Evolutionary conservation across 2,797 vertebrate species (phyloP), one percentile per base, ranked within the genome.

Genomic region (Tenualosa ilisha): DNA sequence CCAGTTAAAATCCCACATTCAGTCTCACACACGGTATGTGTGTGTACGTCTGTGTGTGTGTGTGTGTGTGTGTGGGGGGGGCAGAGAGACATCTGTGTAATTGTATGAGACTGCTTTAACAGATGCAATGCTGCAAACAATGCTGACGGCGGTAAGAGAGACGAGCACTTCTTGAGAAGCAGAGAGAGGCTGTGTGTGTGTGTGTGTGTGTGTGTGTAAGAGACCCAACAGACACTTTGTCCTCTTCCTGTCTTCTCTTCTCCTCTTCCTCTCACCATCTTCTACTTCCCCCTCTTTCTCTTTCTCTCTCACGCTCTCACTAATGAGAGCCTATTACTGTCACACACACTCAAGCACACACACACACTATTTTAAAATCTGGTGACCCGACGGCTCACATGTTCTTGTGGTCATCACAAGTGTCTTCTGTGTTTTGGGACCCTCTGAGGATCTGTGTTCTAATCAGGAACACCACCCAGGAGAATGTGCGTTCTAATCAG

Each of bases 1-100:
- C 85, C 86, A n/a, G 79, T n/a, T 83, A 53, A 87, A 83, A 85
- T 81, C 81, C 59, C 81, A 88, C 68, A 87, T 81, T 88, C 86
- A 83, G 63, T 85, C 65, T 81, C 53, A 17, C 20, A 56, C 20
- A 17, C 17, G 4, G 2, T 13, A 17, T 13, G 3, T 68, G 63
- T 26, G 63, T 31, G 63, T 26, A 24, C 26, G 63, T 24, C 24
- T 65, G 24, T 65, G 63, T 7, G 61, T 26, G 59, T 61, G 59
- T 22, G 59, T 61, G 3, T 61, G 3, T 1, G 59, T 61, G n/a
- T 24, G 61, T 24, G 61, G 1, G n/a, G 11, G n/a, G 7, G 61
- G 0, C 1, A 24, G n/a, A n/a, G n/a, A 24, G 63, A 24, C 31
- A 31, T 31, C 31, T 31, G 31, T 31, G 31, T 31, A 31, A 31